phyloP scores from a whole-genome alignment of 53 echinoderm and acorn worm species.

The Pentamera pediparva region DNA sequence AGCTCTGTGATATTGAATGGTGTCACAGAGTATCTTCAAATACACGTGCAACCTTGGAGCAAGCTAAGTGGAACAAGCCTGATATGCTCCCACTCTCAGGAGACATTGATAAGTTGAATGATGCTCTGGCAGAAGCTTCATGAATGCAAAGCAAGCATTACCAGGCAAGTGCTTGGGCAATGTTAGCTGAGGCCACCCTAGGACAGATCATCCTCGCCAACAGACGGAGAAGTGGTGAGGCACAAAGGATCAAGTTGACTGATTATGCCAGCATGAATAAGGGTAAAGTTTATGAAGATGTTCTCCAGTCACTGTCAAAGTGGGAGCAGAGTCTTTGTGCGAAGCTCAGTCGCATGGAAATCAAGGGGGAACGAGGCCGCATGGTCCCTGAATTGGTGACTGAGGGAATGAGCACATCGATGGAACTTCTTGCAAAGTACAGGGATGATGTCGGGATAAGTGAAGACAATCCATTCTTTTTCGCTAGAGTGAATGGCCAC shows the following conservation, averaged over 20 bases:
- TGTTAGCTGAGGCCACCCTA: constrained; percentile 4
- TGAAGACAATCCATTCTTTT: not conserved
- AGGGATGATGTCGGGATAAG: not conserved
- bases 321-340: constrained; percentile 29
- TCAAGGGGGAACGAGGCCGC: no score
- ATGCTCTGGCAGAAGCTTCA: not conserved
- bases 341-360: constrained; percentile 21
- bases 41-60: constrained; percentile 7
- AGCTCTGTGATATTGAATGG: constrained; percentile 28
- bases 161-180: not conserved
- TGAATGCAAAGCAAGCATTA: no score
- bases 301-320: not conserved
- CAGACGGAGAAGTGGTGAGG: constrained; percentile 39
- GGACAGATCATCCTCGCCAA: constrained; percentile 26
- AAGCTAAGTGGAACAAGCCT: constrained; percentile 27
- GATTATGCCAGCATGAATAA: not conserved
- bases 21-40: not conserved
- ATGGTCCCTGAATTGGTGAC: no score
- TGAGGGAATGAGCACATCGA: not conserved
- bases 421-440: not conserved
- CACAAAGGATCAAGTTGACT: constrained; percentile 13
- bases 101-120: not conserved
- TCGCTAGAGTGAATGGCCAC: not conserved
- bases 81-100: not conserved
- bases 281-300: not conserved